These are phyloP conservation scores for Pungitius pungitius DNA, from an alignment of 2,113 vertebrate genomes.

Conservation along the genomic window DNA sequence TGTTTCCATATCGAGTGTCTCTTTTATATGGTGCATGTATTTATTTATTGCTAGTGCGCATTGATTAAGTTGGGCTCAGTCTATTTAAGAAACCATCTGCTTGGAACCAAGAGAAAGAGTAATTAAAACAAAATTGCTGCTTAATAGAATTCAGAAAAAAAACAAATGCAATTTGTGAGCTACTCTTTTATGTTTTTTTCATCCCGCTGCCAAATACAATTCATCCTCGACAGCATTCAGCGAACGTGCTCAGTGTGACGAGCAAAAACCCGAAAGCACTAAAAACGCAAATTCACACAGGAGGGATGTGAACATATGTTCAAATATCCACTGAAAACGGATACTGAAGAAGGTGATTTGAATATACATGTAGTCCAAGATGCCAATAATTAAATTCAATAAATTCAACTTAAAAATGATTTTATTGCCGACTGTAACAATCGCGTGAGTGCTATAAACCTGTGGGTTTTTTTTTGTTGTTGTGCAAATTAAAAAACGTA, in stretches of 20 bases:
- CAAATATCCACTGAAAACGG: not conserved
- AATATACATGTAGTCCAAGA: not conserved
- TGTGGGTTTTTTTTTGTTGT: not conserved
- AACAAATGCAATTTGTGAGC: slow-evolving; percentile 67
- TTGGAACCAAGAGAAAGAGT: slow-evolving; percentile 66
- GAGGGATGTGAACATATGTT: slow-evolving; percentile 26
- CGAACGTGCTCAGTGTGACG: slow-evolving; percentile 23
- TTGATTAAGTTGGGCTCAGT: slow-evolving; percentile 59
- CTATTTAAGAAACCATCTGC: slow-evolving; percentile 72
- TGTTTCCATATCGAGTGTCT: slow-evolving; percentile 36
- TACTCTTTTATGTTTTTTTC: slow-evolving; percentile 57
- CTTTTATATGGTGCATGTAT: slow-evolving; percentile 42
- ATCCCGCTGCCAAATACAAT: slow-evolving; percentile 57
- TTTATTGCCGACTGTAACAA: not conserved
- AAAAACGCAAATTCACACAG: slow-evolving; percentile 29
- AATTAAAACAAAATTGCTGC: slow-evolving; percentile 77
- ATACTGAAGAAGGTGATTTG: not conserved
- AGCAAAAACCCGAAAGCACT: slow-evolving; percentile 50
- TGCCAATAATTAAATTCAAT: not conserved
- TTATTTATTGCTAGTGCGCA: slow-evolving; percentile 63
- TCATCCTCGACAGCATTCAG: slow-evolving; percentile 41
- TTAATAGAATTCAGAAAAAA: slow-evolving; percentile 67
- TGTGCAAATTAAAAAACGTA: too few relatives aligned
- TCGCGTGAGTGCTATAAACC: not conserved
- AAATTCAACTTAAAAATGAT: not conserved